A percentile compares a stretch with the other conserved stretches of the same genome.
These are phyloP conservation scores for Conus canariensis DNA, from an alignment of 2,888 invertebrate species.

Conservation along the genomic window DNA sequence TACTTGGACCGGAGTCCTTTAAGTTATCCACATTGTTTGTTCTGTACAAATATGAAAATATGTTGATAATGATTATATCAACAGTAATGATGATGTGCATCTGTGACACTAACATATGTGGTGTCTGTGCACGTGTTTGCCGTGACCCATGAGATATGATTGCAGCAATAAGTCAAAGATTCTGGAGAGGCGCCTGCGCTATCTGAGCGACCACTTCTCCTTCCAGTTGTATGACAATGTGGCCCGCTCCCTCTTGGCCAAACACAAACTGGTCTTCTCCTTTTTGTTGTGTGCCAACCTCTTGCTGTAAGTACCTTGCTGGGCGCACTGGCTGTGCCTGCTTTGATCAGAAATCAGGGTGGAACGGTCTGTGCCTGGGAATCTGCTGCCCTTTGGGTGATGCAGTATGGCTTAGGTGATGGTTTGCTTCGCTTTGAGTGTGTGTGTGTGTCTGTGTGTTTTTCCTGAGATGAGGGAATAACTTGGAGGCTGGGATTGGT, in stretches of 20 bases:
- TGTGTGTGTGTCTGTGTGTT: neutral
- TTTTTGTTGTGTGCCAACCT: constrained; percentile 87
- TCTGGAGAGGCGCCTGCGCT: constrained; percentile 86
- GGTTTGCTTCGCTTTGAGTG: neutral
- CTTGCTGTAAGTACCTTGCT: constrained; percentile 71
- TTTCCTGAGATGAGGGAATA: neutral
- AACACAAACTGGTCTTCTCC: constrained; percentile 95
- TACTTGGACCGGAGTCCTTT: too few relatives aligned
- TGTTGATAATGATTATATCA: too few relatives aligned
- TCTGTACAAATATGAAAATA: too few relatives aligned
- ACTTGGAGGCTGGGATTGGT: too few relatives aligned
- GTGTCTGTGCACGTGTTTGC: neutral
- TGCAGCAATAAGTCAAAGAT: constrained; percentile 84
- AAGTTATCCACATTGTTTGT: too few relatives aligned
- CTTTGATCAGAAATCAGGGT: neutral
- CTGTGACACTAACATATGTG: too few relatives aligned
- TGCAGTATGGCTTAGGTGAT: neutral
- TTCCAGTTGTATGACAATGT: constrained; percentile 94
- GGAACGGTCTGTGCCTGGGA: constrained; percentile 2
- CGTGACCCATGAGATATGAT: constrained; percentile 45
- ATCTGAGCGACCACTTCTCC: constrained; percentile 90
- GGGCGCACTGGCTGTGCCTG: neutral
- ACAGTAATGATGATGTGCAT: too few relatives aligned
- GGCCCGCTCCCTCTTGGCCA: constrained; percentile 95
- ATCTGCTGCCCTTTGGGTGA: neutral